Evolutionary conservation across 2,888 invertebrate genomes (phyloP), one percentile per base, ranked within the genome.

Genomic region (Oscheius sp.): DNA sequence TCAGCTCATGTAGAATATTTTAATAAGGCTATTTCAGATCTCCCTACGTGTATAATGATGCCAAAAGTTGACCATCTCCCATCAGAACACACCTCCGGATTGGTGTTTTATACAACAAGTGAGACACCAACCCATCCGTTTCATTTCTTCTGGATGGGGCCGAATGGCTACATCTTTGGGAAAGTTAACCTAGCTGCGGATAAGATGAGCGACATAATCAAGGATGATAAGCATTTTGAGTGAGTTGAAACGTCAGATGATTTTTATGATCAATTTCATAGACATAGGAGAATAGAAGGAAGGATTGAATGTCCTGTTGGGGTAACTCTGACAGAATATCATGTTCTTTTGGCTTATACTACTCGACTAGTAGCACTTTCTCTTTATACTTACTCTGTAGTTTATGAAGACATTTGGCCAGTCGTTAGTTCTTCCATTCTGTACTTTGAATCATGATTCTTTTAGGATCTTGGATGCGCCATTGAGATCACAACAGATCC

Each of bases 291-390:
- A 31, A 75, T 82, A 27, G 84, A 85, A 48, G 85, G 85, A 5
- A 64, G 73, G 6, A 55, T 82, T 2, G 81, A 84, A 50, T 79
- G 74, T 27, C 84, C 85, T 2, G 29, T 84, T 3, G 80, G 77
- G n/a, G 73, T 83, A 37, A 74, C 77, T n/a, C 70, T 86, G 20
- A 80, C 85, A 37, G 82, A 86, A 46, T 82, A 77, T 55, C 85
- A 85, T 63, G 64, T 79, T 2, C 70, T 84, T n/a, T 66, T 84
- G 6, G 79, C 81, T 10, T 84, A 80, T 57, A 70, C 72, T 8
- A 73, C 76, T 31, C 69, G 83, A 42, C 58, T 85, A 20, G 63
- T 73, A n/a, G 86, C 86, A 8, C 70, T 86, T 4, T 84, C 83
- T 3, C 70, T 80, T 8, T 72, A 82, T 39, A 82, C 82, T 27